Percentiles rank a stretch among this genome's conserved stretches.
phyloP scores from a whole-genome alignment of 2,888 invertebrate genomes.

The Hirtodrosophila histrioides region DNA sequence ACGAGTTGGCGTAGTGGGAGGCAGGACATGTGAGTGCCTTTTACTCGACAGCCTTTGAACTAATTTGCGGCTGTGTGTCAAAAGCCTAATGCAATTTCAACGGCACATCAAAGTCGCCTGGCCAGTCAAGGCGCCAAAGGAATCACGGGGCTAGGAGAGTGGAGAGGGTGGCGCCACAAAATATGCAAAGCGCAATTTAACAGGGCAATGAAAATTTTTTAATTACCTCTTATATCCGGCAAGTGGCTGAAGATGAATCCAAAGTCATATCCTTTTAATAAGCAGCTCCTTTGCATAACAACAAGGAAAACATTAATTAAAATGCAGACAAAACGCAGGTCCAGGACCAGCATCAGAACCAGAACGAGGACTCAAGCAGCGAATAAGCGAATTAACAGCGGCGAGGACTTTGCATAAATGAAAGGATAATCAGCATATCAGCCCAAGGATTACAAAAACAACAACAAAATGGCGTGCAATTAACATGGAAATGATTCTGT shows the following conservation, averaged over 20 bases:
- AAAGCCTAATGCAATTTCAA: conserved; percentile 57
- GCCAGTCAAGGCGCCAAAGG: conserved; percentile 4
- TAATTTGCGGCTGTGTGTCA: conserved; percentile 58
- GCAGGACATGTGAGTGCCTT: conserved; percentile 35
- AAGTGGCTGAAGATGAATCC: conserved; percentile 39
- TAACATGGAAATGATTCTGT: conserved; percentile 79
- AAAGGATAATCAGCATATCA: conserved; percentile 82
- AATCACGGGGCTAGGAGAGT: not conserved
- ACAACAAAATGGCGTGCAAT: conserved; percentile 75
- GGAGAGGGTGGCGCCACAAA: conserved; percentile 50
- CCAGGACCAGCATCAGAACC: conserved; percentile 4
- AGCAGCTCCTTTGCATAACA: conserved; percentile 70
- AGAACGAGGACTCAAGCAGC: conserved; percentile 41
- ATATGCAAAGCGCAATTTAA: conserved; percentile 75
- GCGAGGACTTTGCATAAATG: conserved; percentile 81
- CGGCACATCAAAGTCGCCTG: conserved; percentile 43
- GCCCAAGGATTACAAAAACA: conserved; percentile 43
- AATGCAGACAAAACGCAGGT: conserved; percentile 66
- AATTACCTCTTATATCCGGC: conserved; percentile 73
- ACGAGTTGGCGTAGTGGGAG: not conserved
- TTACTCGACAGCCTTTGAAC: conserved; percentile 60
- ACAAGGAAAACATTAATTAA: conserved; percentile 78
- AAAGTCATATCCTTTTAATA: conserved; percentile 73
- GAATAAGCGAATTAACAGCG: conserved; percentile 83
- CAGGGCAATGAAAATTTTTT: conserved; percentile 67